Conservation (phyloP, 2,888 invertebrate species). For the Baccha elongata region DNA sequence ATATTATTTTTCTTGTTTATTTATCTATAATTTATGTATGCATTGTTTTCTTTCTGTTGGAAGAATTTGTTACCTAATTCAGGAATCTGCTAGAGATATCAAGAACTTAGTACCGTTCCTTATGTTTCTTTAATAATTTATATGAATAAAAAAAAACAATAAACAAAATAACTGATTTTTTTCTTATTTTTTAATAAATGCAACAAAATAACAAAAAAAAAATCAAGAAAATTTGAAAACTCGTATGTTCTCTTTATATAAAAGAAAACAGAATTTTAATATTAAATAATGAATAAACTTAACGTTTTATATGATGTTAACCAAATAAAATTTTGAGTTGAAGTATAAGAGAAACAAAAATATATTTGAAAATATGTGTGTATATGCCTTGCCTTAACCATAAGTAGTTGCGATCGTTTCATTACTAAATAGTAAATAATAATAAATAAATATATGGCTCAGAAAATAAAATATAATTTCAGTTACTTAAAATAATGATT, state of each 20-base stretch:
- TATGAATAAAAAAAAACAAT: conserved; percentile 43
- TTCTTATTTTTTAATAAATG: conserved; percentile 66
- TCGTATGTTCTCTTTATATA: conserved; percentile 70
- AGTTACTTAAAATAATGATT: conserved; percentile 62
- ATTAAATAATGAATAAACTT: conserved; percentile 35
- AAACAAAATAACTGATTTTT: conserved; percentile 54
- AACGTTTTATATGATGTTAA: conserved; percentile 24
- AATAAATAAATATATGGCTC: conserved; percentile 72
- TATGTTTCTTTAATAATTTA: conserved; percentile 34
- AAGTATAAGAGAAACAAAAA: conserved; percentile 2
- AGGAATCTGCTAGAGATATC: conserved; percentile 37
- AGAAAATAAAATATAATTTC: conserved; percentile 53
- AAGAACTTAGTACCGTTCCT: conserved; percentile 61
- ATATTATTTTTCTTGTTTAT: conserved; percentile 57
- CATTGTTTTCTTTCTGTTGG: conserved; percentile 51
- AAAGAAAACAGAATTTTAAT: conserved; percentile 69
- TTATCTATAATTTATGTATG: conserved; percentile 61
- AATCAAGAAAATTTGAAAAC: conserved; percentile 47
- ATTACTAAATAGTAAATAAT: conserved; percentile 51
- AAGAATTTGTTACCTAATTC: conserved; percentile 60
- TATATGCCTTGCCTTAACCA: too few species aligned
- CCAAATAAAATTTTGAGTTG: conserved; percentile 23
- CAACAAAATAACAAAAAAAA: conserved; percentile 64
- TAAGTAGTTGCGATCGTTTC: conserved; percentile 45
- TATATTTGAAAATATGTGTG: conserved; percentile 25